phyloP scores from a whole-genome alignment of 2,888 invertebrate species.

The Biston stratarius region DNA sequence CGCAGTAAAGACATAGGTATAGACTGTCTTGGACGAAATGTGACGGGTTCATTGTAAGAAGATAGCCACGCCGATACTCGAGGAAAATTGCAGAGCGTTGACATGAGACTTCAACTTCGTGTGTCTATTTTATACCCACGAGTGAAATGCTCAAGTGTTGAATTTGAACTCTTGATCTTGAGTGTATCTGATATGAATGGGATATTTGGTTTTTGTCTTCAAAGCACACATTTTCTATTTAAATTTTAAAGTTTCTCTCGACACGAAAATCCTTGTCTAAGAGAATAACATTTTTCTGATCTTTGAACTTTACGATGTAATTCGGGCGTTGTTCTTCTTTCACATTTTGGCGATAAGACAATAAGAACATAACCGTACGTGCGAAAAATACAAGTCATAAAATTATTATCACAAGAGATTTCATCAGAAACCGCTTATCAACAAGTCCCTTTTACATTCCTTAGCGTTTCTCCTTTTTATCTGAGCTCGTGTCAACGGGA shows the following conservation, averaged over 20 bases:
- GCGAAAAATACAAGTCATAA: constrained; percentile 17
- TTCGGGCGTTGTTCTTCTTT: constrained; percentile 17
- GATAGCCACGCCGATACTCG: constrained; percentile 53
- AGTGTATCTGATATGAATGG: constrained; percentile 50
- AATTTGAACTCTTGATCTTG: constrained; percentile 57
- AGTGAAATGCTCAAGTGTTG: constrained; percentile 35
- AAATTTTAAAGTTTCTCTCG: constrained; percentile 22
- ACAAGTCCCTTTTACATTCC: constrained; percentile 16
- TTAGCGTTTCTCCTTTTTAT: constrained; percentile 18
- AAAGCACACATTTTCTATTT: constrained; percentile 37
- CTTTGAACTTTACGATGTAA: constrained; percentile 26
- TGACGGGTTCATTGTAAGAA: constrained; percentile 63
- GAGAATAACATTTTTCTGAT: constrained; percentile 23
- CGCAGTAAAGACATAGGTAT: constrained; percentile 77
- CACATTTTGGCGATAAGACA: constrained; percentile 12
- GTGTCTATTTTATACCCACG: constrained; percentile 45
- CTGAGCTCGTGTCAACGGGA: constrained; percentile 14
- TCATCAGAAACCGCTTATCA: constrained; percentile 18
- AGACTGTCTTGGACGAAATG: constrained; percentile 54
- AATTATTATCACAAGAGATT: constrained; percentile 12
- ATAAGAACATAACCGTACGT: constrained; percentile 23
- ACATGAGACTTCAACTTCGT: constrained; percentile 52
- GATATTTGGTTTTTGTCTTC: constrained; percentile 39
- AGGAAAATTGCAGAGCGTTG: constrained; percentile 61
- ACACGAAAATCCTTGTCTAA: constrained; percentile 16